A percentile compares a stretch with the other conserved stretches of the same genome.
Conservation (phyloP, 2,888 invertebrate genomes). For the Tachystola acroxantha region DNA sequence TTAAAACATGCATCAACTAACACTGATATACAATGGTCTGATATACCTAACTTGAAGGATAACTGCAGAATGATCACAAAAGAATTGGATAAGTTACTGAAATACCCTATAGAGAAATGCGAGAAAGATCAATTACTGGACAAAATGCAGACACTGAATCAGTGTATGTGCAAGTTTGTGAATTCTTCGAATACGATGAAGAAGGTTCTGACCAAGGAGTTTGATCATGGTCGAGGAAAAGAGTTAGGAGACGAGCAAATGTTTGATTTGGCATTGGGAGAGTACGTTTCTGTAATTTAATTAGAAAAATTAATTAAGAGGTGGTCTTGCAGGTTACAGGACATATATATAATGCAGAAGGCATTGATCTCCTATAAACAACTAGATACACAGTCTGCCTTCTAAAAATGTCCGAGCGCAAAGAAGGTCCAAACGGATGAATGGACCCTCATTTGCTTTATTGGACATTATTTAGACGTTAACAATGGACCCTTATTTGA, state of each 20-base stretch:
- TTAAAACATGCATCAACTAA: conserved; percentile 50
- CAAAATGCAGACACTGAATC: conserved; percentile 58
- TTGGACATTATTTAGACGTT: too few species aligned
- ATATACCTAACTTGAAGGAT: conserved; percentile 40
- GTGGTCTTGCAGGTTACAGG: too few species aligned
- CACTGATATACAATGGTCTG: conserved; percentile 45
- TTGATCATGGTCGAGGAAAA: conserved; percentile 36
- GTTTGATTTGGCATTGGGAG: conserved; percentile 53
- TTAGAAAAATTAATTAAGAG: too few species aligned
- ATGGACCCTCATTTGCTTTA: too few species aligned
- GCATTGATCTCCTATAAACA: too few species aligned
- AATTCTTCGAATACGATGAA: conserved; percentile 59
- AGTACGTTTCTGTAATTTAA: conserved; percentile 36
- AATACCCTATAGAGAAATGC: conserved; percentile 25
- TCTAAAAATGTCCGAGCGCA: too few species aligned
- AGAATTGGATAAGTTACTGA: conserved; percentile 45
- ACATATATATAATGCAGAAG: too few species aligned
- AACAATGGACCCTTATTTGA: too few species aligned
- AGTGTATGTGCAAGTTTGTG: conserved; percentile 63
- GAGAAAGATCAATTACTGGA: conserved; percentile 39
- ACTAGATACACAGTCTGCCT: too few species aligned
- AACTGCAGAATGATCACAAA: conserved; percentile 37
- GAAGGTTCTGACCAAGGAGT: conserved; percentile 49
- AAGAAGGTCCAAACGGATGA: too few species aligned
- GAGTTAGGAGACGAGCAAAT: conserved; percentile 30